Evolutionary conservation across 2,888 invertebrate species (phyloP).

Genomic region (Pristionchus japonicus): DNA sequence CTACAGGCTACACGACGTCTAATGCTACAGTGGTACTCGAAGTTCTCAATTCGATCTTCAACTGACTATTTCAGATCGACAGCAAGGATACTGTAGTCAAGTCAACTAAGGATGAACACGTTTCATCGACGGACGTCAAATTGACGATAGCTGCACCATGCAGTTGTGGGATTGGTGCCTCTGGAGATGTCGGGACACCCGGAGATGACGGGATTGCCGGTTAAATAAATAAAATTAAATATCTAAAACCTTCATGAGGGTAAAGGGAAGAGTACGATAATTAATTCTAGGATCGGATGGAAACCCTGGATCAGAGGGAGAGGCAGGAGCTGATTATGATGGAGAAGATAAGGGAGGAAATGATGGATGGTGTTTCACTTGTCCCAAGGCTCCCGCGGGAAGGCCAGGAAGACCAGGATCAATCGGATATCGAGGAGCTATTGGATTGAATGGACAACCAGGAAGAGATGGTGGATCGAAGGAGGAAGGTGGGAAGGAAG

Average conservation of each 20-base stretch:
- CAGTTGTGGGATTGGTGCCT: slow-evolving; percentile 19
- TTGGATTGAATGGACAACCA: neutral
- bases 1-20: neutral
- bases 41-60: neutral
- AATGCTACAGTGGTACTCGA: neutral
- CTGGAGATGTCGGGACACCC: neutral
- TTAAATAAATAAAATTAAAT: neutral
- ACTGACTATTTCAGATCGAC: neutral
- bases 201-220: neutral
- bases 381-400: slow-evolving; percentile 39
- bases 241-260: too few species aligned
- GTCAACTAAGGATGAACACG: neutral
- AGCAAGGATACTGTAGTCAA: neutral
- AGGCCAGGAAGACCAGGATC: neutral
- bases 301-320: neutral
- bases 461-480: neutral
- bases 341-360: neutral
- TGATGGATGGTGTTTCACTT: slow-evolving; percentile 34
- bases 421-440: neutral
- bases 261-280: neutral
- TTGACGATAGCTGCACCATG: neutral
- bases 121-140: neutral
- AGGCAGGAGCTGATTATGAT: neutral
- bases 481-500: neutral
- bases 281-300: neutral